Conservation (phyloP, 1,140 invertebrate species). For the Cyphomyrmex costatus region DNA sequence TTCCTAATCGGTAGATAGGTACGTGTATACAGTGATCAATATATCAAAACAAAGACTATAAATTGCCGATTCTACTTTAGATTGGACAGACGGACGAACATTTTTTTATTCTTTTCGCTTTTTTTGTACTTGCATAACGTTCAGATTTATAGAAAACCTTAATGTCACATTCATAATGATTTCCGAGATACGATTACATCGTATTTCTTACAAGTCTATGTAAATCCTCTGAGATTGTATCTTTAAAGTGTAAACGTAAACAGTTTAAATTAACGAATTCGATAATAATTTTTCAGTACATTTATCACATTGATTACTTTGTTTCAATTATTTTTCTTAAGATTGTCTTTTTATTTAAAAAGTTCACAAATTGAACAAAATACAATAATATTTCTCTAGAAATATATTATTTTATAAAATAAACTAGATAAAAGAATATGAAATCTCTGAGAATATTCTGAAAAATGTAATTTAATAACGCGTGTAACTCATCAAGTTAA, state of each 20-base stretch:
- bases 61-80: background rate
- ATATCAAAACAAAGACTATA: background rate
- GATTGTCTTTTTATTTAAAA: background rate
- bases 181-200: background rate
- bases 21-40: conserved; percentile 6
- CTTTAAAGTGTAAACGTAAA: background rate
- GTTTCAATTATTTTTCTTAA: background rate
- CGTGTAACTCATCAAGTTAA: background rate
- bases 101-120: background rate
- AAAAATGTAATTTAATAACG: background rate
- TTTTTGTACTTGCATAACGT: background rate
- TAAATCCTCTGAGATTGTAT: background rate
- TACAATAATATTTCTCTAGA: background rate
- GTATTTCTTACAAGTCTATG: background rate
- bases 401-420: background rate
- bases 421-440: background rate
- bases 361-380: background rate
- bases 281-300: background rate
- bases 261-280: background rate
- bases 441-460: background rate
- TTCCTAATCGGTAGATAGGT: conserved; percentile 18
- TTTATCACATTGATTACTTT: background rate
- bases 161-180: background rate
- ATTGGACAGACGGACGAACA: background rate
- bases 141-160: background rate